phyloP scores from a whole-genome alignment of 2,888 invertebrate species.

The Nymphalis polychloros region DNA sequence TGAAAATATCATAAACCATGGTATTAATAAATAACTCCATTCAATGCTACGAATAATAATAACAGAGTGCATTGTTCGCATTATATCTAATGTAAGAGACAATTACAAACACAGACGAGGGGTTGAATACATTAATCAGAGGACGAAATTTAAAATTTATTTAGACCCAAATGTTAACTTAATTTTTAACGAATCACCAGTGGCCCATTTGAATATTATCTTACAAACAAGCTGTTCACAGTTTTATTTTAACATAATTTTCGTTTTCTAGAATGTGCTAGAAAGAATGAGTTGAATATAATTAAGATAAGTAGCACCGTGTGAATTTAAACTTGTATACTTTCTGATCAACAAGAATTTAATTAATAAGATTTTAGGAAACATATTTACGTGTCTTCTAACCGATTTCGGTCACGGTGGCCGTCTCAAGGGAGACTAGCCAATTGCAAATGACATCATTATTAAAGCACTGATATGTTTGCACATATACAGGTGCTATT shows the following conservation, averaged over 20 bases:
- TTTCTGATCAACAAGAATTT: too few species aligned
- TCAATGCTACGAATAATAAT: constrained; percentile 41
- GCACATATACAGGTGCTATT: too few species aligned
- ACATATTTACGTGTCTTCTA: too few species aligned
- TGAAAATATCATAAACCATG: constrained; percentile 53
- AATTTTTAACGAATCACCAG: constrained; percentile 67
- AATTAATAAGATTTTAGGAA: too few species aligned
- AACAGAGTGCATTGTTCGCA: constrained; percentile 55
- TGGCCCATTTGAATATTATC: constrained; percentile 54
- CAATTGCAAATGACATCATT: too few species aligned
- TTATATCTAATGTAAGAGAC: constrained; percentile 65
- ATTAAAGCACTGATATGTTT: too few species aligned
- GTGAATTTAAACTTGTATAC: too few species aligned
- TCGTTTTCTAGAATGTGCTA: not conserved
- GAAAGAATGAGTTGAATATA: not conserved
- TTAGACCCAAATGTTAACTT: constrained; percentile 63
- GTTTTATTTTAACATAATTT: not conserved
- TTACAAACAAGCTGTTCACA: constrained; percentile 3
- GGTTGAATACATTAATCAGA: constrained; percentile 63
- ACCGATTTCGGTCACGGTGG: too few species aligned
- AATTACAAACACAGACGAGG: constrained; percentile 57
- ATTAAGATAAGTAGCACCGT: too few species aligned
- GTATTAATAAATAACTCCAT: constrained; percentile 44
- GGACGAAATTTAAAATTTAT: constrained; percentile 71
- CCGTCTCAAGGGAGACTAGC: too few species aligned